phyloP scores from a whole-genome alignment of 2,888 invertebrate species.

The Agrotis puta region DNA sequence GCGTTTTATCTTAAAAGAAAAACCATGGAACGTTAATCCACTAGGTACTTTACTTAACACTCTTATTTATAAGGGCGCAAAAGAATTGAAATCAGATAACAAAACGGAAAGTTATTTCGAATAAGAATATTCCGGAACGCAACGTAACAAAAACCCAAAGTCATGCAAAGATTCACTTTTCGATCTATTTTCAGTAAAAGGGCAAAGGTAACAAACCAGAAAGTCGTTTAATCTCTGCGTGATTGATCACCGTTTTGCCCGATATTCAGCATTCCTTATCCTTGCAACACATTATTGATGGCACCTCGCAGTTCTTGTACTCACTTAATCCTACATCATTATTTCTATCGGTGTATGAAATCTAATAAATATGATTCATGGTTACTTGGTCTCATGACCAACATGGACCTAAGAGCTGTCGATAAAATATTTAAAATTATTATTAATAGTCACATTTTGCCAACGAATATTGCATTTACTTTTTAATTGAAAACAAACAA shows the following conservation, averaged over 20 bases:
- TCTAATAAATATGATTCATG: slow-evolving; percentile 56
- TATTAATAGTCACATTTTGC: too few species aligned
- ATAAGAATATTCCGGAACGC: background rate
- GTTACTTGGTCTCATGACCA: slow-evolving; percentile 26
- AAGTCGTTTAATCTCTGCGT: slow-evolving; percentile 53
- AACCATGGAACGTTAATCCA: slow-evolving; percentile 10
- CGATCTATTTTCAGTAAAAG: slow-evolving; percentile 47
- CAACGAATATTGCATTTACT: background rate
- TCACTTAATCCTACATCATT: slow-evolving; percentile 41
- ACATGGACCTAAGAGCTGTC: slow-evolving; percentile 25
- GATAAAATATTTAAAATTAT: slow-evolving; percentile 29
- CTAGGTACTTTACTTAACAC: background rate
- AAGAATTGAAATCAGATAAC: slow-evolving; percentile 17
- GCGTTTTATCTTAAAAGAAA: slow-evolving; percentile 25
- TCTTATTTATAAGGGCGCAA: background rate
- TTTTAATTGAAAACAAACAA: background rate
- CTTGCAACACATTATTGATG: slow-evolving; percentile 61
- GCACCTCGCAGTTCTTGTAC: slow-evolving; percentile 30
- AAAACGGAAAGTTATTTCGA: slow-evolving; percentile 14
- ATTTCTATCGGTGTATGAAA: slow-evolving; percentile 44
- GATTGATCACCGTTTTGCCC: slow-evolving; percentile 55
- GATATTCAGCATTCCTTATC: slow-evolving; percentile 50
- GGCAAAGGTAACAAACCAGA: slow-evolving; percentile 53
- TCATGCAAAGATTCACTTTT: slow-evolving; percentile 29
- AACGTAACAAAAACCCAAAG: slow-evolving; percentile 25